Percentiles rank a stretch among this genome's conserved stretches.
These are phyloP conservation scores for Spizaetus ornatus DNA, from an alignment of 2,113 vertebrate species.

Conservation along the genomic window DNA sequence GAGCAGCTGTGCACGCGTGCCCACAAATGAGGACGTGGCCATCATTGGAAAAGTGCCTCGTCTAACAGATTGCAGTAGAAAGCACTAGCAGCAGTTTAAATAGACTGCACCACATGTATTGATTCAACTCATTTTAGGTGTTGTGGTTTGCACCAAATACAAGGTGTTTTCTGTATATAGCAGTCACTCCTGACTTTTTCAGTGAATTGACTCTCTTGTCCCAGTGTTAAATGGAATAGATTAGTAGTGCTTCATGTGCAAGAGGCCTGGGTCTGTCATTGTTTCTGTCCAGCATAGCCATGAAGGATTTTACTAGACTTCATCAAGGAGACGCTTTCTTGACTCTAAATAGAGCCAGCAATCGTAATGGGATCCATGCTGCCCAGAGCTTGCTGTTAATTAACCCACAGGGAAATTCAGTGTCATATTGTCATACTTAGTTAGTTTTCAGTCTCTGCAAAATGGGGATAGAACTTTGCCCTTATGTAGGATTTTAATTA, in stretches of 20 bases:
- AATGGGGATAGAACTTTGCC: background rate
- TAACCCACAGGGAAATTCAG: background rate
- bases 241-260: background rate
- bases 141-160: background rate
- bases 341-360: background rate
- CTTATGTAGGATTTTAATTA: background rate
- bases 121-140: background rate
- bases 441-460: background rate
- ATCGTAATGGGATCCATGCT: accelerated
- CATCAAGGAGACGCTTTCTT: background rate
- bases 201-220: background rate
- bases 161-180: background rate
- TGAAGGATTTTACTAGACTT: background rate
- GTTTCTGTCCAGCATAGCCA: background rate
- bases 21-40: background rate
- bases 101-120: background rate
- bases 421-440: background rate
- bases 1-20: background rate
- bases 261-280: background rate
- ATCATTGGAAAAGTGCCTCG: background rate
- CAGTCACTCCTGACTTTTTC: background rate
- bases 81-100: background rate
- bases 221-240: background rate
- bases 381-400: background rate
- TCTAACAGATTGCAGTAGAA: background rate